Percentiles rank a stretch among this genome's conserved stretches.
Evolutionary conservation across 2,113 vertebrate genomes (phyloP).

Genomic region (Hirundichthys speculiger): DNA sequence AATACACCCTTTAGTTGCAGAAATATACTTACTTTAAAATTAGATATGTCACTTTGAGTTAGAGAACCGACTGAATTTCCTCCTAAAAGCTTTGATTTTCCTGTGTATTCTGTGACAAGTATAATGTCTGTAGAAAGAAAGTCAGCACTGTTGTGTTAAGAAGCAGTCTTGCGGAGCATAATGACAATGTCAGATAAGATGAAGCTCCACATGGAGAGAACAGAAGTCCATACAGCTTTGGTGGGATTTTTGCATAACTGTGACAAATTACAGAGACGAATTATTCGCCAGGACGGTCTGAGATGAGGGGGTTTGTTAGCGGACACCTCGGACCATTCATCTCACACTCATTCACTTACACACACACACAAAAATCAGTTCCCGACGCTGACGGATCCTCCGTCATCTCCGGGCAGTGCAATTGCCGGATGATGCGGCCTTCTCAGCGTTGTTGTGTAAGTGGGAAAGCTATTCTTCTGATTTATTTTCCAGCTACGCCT

Average conservation of each 20-base stretch:
- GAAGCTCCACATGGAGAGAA: slow-evolving; percentile 25
- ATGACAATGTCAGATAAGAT: not conserved
- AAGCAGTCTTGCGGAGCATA: not conserved
- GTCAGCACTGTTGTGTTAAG: not conserved
- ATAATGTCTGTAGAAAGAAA: not conserved
- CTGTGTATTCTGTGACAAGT: not conserved
- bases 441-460: not conserved
- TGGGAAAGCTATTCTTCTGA: slow-evolving; percentile 1
- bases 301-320: slow-evolving; percentile 23
- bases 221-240: slow-evolving; percentile 41
- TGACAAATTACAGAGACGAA: slow-evolving; percentile 31
- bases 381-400: not conserved
- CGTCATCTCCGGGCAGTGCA: not conserved
- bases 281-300: not conserved
- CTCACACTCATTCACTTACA: slow-evolving; percentile 15
- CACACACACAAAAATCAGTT: not conserved
- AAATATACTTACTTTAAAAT: no score
- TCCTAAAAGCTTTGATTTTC: not conserved
- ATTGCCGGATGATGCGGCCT: not conserved
- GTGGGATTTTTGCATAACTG: slow-evolving; percentile 15
- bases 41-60: no score
- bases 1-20: no score
- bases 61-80: no score
- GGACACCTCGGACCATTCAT: slow-evolving; percentile 1
- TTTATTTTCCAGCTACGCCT: slow-evolving; percentile 5